Conservation (phyloP, 2,113 vertebrate species). For the Ctenodactylus gundi region DNA sequence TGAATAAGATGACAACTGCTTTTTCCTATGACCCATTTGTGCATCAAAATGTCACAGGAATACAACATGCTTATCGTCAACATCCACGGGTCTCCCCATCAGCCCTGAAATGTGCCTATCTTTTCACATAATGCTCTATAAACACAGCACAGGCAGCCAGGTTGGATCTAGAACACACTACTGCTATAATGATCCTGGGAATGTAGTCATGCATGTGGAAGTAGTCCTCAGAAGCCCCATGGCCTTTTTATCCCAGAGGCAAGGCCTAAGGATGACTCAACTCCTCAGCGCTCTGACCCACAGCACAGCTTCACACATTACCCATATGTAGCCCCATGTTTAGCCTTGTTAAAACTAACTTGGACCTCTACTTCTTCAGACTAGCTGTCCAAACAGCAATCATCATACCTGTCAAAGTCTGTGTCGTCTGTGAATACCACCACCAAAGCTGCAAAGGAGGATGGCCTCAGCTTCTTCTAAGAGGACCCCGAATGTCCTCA, state of each 20-base stretch:
- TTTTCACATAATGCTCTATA: neutral
- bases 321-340: neutral
- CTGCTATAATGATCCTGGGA: accelerated
- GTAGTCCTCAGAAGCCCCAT: neutral
- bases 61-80: neutral
- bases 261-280: neutral
- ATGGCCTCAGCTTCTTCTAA: neutral
- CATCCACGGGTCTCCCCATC: neutral
- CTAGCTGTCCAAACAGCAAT: neutral
- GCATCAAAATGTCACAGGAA: neutral
- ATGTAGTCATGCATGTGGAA: accelerated
- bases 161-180: neutral
- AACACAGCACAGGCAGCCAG: neutral
- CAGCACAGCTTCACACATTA: neutral
- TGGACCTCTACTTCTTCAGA: neutral
- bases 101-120: neutral
- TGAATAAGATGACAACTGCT: neutral
- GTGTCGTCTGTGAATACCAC: neutral
- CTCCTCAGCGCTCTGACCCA: neutral
- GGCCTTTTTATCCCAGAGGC: neutral
- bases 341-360: too few species aligned
- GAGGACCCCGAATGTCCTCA: neutral
- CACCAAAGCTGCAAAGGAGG: neutral
- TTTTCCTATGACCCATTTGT: neutral
- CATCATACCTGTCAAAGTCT: neutral